Base-by-base conservation (phyloP, 35 echinoderm and acorn worm genomes). In the Lytechinus pictus region DNA sequence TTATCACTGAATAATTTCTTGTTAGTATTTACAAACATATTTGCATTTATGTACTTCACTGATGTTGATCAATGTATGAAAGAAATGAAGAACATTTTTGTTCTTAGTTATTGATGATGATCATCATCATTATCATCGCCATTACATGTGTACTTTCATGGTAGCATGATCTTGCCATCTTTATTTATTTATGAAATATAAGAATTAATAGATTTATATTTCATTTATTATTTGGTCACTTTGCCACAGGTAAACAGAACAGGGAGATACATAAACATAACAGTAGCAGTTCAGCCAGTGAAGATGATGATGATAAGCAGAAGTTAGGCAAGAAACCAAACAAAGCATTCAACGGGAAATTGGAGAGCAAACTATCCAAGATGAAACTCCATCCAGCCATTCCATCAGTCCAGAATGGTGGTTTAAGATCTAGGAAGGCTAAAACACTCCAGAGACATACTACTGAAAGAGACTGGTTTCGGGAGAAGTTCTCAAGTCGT, bases 271-370 rank as follows among this genome's bases (percentile, higher is more conserved):
- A 53, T 27, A 95, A 54, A 27, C 19, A 95, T 16, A 53, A 61
- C 27, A 95, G 96, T 61, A 95, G 87, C 51, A 94, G 96, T 61
- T 96, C 94, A 52, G 57, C 96, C 9, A 72, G 55, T n/a, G 96
- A 96, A 89, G 87, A 96, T 28, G 94, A 91, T 55, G 53, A 86
- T 28, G 86, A 14, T 60, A 87, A 44, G 1, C 33, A 94, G 86
- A 87, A 71, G 54, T 21, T 52, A 9, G 11, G 14, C 6, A 52
- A 27, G n/a, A 93, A 93, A 44, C 53, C 92, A 27, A 19, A 57
- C 54, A 93, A 93, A 24, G 54, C 29, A 9, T 16, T 33, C 54
- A 57, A 54, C 54, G 16, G 54, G 29, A 93, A 55, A 54, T 10
- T 27, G 21, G 27, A 57, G 1, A 27, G 54, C 55, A 93, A 93